Conservation (phyloP, 2,113 vertebrate species). For the Archocentrus centrarchus region DNA sequence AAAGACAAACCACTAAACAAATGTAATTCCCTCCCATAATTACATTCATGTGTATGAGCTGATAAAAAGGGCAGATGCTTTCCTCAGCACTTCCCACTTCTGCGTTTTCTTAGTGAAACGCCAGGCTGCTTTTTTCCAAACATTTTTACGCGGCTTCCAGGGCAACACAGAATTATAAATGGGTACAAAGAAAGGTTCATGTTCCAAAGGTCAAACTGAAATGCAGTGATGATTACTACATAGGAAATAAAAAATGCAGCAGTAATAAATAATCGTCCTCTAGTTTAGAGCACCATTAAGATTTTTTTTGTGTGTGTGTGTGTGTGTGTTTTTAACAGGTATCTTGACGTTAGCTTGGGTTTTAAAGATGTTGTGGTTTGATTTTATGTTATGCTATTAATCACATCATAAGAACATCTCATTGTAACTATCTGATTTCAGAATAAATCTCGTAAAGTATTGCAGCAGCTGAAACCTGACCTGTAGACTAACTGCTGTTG, state of each 20-base stretch:
- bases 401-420: not conserved
- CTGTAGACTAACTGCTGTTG: not conserved
- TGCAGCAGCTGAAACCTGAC: constrained; percentile 19
- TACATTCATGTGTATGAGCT: constrained; percentile 47
- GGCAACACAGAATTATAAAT: not conserved
- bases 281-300: not conserved
- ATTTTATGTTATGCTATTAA: constrained; percentile 6
- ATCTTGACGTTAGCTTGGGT: not conserved
- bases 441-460: constrained; percentile 29
- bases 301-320: not conserved
- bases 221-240: not conserved
- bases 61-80: constrained; percentile 48
- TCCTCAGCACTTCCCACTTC: constrained; percentile 29
- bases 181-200: not conserved
- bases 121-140: not conserved
- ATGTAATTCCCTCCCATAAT: constrained; percentile 56
- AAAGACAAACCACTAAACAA: constrained; percentile 55
- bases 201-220: not conserved
- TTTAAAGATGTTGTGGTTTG: not conserved
- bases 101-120: constrained; percentile 31
- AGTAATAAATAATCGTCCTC: not conserved
- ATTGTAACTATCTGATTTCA: not conserved
- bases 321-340: not conserved
- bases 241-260: not conserved
- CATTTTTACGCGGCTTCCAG: not conserved